Percentiles rank a stretch among this genome's conserved stretches.
These are phyloP conservation scores for Trachelus iudaicus DNA, from an alignment of 2,888 invertebrate species.

Conservation along the genomic window DNA sequence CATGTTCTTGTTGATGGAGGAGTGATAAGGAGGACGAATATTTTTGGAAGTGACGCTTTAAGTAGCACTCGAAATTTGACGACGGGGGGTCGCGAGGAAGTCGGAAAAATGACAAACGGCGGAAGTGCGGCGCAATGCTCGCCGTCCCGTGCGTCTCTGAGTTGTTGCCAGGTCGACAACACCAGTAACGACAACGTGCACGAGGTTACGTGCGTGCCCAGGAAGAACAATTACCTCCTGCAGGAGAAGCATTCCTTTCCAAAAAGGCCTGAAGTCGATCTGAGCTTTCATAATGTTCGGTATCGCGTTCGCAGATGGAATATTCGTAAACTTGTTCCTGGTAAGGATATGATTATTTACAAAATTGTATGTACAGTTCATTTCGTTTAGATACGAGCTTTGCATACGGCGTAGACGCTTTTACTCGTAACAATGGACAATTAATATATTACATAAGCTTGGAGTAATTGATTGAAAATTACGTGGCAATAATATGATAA, in stretches of 20 bases:
- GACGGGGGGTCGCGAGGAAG: too few relatives aligned
- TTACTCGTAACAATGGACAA: not conserved
- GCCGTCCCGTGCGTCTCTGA: conserved; percentile 57
- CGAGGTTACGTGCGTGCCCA: conserved; percentile 33
- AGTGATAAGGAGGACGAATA: too few relatives aligned
- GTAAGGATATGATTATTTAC: conserved; percentile 64
- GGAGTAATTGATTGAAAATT: not conserved
- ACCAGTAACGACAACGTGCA: conserved; percentile 53
- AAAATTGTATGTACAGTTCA: not conserved
- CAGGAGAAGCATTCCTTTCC: conserved; percentile 67
- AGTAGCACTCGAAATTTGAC: too few relatives aligned
- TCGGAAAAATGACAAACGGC: not conserved
- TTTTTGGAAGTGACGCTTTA: too few relatives aligned
- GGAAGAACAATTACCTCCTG: conserved; percentile 51
- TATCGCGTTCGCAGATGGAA: conserved; percentile 73
- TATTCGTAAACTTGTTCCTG: conserved; percentile 69
- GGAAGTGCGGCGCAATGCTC: conserved; percentile 43
- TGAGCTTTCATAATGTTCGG: conserved; percentile 76
- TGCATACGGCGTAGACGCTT: not conserved
- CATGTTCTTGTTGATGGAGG: not conserved
- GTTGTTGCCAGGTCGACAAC: conserved; percentile 59
- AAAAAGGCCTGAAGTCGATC: conserved; percentile 73
- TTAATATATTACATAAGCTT: not conserved
- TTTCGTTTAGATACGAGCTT: not conserved
- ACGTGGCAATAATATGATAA: not conserved